Base-by-base conservation (phyloP, 2,888 invertebrate species). In the Agrilus cyanescens region DNA sequence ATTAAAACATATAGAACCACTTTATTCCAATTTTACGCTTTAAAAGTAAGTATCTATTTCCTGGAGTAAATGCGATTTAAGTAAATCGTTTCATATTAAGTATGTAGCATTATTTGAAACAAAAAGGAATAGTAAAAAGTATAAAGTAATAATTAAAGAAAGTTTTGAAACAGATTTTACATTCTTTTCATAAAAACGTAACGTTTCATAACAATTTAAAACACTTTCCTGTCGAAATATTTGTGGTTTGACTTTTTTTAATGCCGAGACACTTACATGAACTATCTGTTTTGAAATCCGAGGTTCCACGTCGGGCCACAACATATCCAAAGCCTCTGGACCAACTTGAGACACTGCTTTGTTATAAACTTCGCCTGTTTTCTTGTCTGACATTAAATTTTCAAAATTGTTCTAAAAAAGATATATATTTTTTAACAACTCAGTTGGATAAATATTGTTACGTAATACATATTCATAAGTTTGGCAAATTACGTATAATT, bases 281-380 rank as follows among this genome's bases (percentile, higher is more conserved):
- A 57, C 60, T 12, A 66, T 50, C 53, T 64, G 60, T 46, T 57
- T 51, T 33, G 64, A 58, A 15, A 67, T 56, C 12, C 62, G 60
- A 12, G 58, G 57, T 48, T 62, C 64, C 12, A 67, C 54, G 50
- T 65, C 64, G 2, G 66, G 66, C 68, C 68, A 68, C n/a, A 67
- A 49, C 38, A 62, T 62, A 38, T 65, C 61, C 25, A 68, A 47
- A 20, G 62, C 66, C 52, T 64, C 62, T 16, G 68, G 67, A 12
- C 64, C 64, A 46, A 68, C 48, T 40, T 54, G 54, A 14, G 63
- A 60, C 41, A 67, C 62, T 1, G 64, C 63, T 47, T 60, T 65
- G 46, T 68, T 68, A 41, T 65, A 60, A 35, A 67, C 50, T 4
- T 58, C 57, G 12, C 62, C 65, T 6, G 58, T 49, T 48, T 62